Evolutionary conservation across 2,113 vertebrate species (phyloP).

Genomic region (Lamprologus speciosus): DNA sequence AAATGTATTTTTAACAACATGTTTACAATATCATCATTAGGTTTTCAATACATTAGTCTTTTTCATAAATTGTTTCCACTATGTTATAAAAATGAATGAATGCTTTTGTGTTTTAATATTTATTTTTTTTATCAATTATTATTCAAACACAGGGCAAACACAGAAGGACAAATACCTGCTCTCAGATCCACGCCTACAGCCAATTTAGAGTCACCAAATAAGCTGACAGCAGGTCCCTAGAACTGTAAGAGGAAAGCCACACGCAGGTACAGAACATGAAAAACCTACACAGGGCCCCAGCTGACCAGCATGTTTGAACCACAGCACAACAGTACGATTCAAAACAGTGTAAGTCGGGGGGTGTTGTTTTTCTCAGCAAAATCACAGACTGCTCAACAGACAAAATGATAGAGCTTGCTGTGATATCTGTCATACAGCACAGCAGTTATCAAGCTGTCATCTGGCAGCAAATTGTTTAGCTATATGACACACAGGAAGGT

Average conservation of each 20-base stretch:
- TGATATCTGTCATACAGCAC: background rate
- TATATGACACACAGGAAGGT: background rate
- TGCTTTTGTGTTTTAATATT: background rate
- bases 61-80: background rate
- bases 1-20: background rate
- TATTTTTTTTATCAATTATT: fast-evolving
- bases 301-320: background rate
- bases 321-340: background rate
- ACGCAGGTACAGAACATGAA: background rate
- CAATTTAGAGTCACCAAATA: background rate
- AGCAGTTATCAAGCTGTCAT: background rate
- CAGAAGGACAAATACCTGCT: background rate
- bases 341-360: background rate
- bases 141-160: background rate
- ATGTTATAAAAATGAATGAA: background rate
- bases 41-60: background rate
- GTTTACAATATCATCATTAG: background rate
- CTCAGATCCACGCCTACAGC: background rate
- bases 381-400: background rate
- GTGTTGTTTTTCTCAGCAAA: background rate
- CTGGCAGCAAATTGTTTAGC: background rate
- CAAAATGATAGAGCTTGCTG: background rate
- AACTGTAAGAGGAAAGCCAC: background rate
- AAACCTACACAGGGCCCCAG: background rate
- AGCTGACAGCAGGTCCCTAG: background rate